These are phyloP conservation scores for Myodes glareolus DNA, from an alignment of 2,113 vertebrate genomes.

Conservation along the genomic window DNA sequence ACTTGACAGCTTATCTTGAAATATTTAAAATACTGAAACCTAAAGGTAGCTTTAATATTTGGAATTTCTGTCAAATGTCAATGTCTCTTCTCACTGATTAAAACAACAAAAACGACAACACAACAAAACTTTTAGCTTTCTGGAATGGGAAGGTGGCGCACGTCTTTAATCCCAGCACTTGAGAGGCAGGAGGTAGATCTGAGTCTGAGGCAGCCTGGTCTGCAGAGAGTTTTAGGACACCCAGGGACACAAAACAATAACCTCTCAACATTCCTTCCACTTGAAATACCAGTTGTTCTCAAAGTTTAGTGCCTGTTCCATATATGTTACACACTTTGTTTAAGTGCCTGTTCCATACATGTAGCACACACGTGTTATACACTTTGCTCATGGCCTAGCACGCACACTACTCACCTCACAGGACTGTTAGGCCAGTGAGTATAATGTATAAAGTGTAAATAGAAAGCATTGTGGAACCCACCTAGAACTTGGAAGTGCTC, in stretches of 20 bases:
- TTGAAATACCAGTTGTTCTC: neutral
- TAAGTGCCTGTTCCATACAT: neutral
- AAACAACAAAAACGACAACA: neutral
- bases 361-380: neutral
- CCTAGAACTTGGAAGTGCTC: neutral
- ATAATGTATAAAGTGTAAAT: neutral
- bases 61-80: neutral
- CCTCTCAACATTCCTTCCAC: neutral
- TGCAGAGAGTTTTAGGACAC: neutral
- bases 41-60: neutral
- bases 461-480: neutral
- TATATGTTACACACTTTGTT: neutral
- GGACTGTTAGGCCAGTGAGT: neutral
- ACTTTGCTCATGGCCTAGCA: neutral
- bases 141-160: neutral
- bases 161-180: neutral
- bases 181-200: neutral
- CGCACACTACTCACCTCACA: neutral
- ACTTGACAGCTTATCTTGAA: neutral
- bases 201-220: neutral
- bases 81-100: neutral
- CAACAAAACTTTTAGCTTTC: neutral
- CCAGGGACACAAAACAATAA: neutral
- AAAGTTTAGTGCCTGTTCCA: neutral
- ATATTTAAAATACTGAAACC: conserved; percentile 33